Conservation (phyloP, 2,113 vertebrate genomes). For the Dolichallabes microphthalmus region DNA sequence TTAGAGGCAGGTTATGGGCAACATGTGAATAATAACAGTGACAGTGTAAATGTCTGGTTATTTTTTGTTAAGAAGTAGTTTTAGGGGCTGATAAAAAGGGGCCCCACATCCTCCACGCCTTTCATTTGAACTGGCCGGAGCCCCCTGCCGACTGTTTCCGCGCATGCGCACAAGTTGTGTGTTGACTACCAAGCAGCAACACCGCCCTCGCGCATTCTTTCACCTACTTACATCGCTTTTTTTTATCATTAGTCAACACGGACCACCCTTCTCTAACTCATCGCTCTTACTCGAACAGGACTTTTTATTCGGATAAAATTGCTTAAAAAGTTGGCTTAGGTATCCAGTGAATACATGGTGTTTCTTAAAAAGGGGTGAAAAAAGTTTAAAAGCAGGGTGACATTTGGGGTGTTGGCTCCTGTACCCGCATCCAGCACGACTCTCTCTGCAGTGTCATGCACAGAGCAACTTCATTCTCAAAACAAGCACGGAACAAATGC, state of each 20-base stretch:
- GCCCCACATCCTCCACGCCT: conserved; percentile 25
- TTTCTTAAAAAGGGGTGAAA: not conserved
- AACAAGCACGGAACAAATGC: not conserved
- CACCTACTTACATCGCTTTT: conserved; percentile 22
- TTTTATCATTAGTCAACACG: not conserved
- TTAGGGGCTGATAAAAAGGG: conserved; percentile 23
- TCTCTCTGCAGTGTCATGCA: not conserved
- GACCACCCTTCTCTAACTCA: not conserved
- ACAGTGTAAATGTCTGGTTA: not conserved
- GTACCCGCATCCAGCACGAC: conserved; percentile 1
- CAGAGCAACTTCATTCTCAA: not conserved
- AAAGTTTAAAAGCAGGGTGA: not conserved
- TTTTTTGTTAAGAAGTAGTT: not conserved
- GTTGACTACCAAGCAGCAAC: conserved; percentile 22
- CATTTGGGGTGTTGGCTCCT: conserved; percentile 24
- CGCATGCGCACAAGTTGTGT: conserved; percentile 34
- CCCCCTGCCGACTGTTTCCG: conserved; percentile 14
- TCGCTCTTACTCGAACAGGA: not conserved
- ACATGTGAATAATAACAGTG: not conserved
- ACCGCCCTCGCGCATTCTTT: conserved; percentile 39
- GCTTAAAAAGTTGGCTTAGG: not conserved
- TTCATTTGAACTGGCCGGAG: conserved; percentile 29
- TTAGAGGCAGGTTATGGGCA: not conserved
- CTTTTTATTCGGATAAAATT: not conserved
- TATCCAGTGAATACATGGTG: not conserved